Percentiles rank a stretch among this genome's conserved stretches.
Evolutionary conservation across 1,140 invertebrate genomes (phyloP).

Genomic region (Neotoxoptera formosana): DNA sequence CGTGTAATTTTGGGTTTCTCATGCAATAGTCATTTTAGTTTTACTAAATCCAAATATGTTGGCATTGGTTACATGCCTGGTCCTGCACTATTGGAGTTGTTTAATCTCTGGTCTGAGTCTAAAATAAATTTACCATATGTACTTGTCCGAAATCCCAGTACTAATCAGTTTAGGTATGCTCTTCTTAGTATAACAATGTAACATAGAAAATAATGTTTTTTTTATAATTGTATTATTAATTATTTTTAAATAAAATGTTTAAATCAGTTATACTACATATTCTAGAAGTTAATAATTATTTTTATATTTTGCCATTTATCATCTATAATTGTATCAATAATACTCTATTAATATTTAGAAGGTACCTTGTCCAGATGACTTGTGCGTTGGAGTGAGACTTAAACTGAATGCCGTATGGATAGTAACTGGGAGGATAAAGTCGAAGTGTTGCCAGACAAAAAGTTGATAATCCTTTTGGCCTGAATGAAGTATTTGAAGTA

Average conservation of each 20-base stretch:
- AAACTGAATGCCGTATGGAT: neutral
- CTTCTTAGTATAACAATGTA: slow-evolving; percentile 32
- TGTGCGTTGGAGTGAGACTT: neutral
- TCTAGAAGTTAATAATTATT: neutral
- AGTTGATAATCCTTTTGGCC: neutral
- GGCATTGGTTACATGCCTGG: slow-evolving; percentile 75
- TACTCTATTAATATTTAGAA: neutral
- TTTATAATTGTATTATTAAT: neutral
- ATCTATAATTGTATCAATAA: neutral
- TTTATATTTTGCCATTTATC: neutral
- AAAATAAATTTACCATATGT: slow-evolving; percentile 46
- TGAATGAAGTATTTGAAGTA: neutral
- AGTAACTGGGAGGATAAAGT: too few species aligned
- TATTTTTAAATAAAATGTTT: neutral
- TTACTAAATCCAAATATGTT: slow-evolving; percentile 70
- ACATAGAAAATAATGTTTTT: neutral
- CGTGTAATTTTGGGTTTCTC: slow-evolving; percentile 79
- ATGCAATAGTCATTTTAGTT: slow-evolving; percentile 74
- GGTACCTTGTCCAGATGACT: neutral
- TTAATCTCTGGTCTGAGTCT: slow-evolving; percentile 57
- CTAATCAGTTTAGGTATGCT: slow-evolving; percentile 17
- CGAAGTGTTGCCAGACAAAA: neutral
- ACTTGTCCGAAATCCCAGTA: slow-evolving; percentile 28
- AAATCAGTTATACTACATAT: neutral
- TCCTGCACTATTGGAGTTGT: slow-evolving; percentile 67